Percentiles rank a stretch among this genome's conserved stretches.
Evolutionary conservation across 2,113 vertebrate species (phyloP).

Genomic region (Eublepharis macularius): DNA sequence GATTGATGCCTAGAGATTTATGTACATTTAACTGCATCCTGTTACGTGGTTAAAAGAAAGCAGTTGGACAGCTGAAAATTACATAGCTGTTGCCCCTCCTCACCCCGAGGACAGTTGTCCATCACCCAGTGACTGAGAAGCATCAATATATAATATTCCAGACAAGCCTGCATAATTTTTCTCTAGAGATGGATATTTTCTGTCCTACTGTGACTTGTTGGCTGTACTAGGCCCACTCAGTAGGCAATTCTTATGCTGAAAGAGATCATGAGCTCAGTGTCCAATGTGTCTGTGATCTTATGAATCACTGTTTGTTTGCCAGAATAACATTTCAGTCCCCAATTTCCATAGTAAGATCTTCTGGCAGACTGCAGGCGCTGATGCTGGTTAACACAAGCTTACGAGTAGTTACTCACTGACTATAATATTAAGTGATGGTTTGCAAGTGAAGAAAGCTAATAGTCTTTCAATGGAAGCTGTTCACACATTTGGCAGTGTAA

Average conservation of each 20-base stretch:
- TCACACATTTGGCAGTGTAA: background rate
- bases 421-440: background rate
- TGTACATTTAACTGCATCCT: background rate
- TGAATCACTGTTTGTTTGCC: background rate
- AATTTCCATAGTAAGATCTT: background rate
- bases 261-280: background rate
- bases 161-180: background rate
- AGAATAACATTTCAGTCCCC: background rate
- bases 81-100: conserved; percentile 1
- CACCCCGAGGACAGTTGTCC: background rate
- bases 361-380: background rate
- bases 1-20: background rate
- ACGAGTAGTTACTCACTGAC: background rate
- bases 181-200: conserved; percentile 2
- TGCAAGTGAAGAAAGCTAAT: no score
- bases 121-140: background rate
- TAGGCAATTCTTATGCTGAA: background rate
- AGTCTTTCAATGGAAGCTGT: background rate
- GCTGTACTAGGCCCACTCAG: background rate
- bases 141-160: background rate
- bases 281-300: background rate
- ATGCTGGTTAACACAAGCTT: background rate
- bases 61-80: conserved; percentile 11
- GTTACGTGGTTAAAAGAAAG: conserved; percentile 16
- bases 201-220: background rate